Evolutionary conservation across 2,797 vertebrate species (phyloP), one percentile per base, ranked within the genome.

Genomic region (Cryptoblepharus egeriae): DNA sequence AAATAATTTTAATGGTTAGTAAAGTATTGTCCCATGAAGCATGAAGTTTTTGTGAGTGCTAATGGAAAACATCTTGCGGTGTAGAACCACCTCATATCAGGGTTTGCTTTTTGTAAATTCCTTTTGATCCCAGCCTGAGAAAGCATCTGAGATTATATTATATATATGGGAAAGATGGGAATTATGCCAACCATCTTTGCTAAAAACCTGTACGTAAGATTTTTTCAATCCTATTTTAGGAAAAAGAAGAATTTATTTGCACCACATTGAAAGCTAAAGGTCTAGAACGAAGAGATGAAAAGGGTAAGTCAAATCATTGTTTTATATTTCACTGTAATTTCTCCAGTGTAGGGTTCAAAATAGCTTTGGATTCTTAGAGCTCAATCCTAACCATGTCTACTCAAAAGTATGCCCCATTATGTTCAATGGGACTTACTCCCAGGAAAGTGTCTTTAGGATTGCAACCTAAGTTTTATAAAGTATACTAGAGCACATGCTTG

Each of bases 231-330:
- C 5, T 52, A 37, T 95, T 95, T 91, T 92, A 99, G 98, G 97
- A 98, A 90, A 99, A 98, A 94, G 97, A 99, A 80, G 92, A 95
- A 75, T 99, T 97, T 85, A 93, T 99, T 83, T 80, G 73, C 45
- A 95, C 96, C 28, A 95, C 96, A 42, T 93, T 99, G 52, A 94
- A 94, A 81, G 89, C 94, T 13, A 97, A 96, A 87, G 97, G 97
- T 79, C 89, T 97, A 93, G 94, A 91, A 58, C 52, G 87, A 64
- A 95, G 91, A 77, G 94, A 97, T 49, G 95, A 96, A 67, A 88
- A 96, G 88, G 98, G 98, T 99, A 80, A 96, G 97, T 90, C 73
- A 68, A 28, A 81, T 77, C n/a, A 84, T 88, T 71, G 3, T 77
- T 60, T n/a, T 87, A 68, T 42, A 85, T 76, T 81, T 87, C 5